Base-by-base conservation (phyloP, 2,797 vertebrate species). In the Helostoma temminkii region DNA sequence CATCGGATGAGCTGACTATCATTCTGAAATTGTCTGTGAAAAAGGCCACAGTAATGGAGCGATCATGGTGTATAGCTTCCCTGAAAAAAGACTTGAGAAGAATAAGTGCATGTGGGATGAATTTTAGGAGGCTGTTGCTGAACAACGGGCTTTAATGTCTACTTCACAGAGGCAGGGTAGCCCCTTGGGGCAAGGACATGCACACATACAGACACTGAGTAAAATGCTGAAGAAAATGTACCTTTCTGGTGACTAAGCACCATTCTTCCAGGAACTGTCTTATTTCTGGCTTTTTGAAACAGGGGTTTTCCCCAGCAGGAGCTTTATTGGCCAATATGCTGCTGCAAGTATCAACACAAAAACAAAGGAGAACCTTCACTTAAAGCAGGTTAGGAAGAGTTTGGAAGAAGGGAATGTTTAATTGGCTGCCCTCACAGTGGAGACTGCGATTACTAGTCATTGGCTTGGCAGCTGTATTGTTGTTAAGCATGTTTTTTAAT, bases 101-200 rank as follows among this genome's bases (percentile, higher is more conserved):
- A 82, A 59, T 83, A 78, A 80, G 72, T 87, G 71, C 66, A 71
- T 84, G 78, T 82, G 74, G 59, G 74, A 61, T 74, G 72, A 54
- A 68, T 49, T 46, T 62, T 6, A 16, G 69, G 41, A 74, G 42
- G 36, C 46, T 79, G 58, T 42, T 63, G 60, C 64, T 56, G 48
- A 41, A 62, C 7, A 15, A 81, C 69, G 78, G 56, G 66, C 76
- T 86, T 90, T 91, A 85, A 80, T 86, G 52, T 81, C 60, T 54
- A 75, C 81, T 81, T 89, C 76, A 81, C 58, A 79, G 65, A 84
- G 58, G 56, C 72, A 61, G 55, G 61, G 49, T 46, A 55, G 54
- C 58, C 78, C 66, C 69, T 69, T 14, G 45, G 59, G 79, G 54
- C 58, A 62, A 37, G 14, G 41, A 79, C 64, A 52, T 58, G 82